Conservation (phyloP, 37 sponge, comb jelly and placozoan species). For the Cladorhizidae sp. region DNA sequence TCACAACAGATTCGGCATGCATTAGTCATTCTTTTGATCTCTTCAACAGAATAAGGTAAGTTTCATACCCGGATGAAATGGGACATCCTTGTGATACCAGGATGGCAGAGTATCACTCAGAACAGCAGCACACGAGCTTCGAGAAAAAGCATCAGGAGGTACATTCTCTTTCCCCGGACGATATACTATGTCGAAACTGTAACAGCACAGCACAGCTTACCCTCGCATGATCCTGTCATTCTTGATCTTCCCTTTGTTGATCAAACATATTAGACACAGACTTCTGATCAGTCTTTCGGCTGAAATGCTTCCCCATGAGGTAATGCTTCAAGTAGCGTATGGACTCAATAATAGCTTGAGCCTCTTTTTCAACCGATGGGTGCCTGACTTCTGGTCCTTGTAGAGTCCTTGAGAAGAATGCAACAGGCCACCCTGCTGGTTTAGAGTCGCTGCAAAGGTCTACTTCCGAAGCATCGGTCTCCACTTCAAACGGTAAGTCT, state of each 20-base stretch:
- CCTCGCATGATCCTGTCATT: conserved; percentile 19
- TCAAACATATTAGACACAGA: conserved; percentile 22
- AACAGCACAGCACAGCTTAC: not conserved
- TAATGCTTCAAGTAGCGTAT: conserved; percentile 16
- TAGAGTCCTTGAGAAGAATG: conserved; percentile 15
- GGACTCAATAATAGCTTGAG: conserved; percentile 3
- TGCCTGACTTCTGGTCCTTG: conserved; percentile 1
- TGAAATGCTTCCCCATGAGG: conserved; percentile 5
- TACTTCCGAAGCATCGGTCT: not conserved
- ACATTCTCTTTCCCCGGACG: conserved; percentile 11
- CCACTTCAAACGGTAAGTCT: not conserved
- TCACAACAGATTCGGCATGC: not conserved
- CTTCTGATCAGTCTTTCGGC: conserved; percentile 1
- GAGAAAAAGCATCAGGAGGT: conserved; percentile 10
- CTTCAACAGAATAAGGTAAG: conserved; percentile 14
- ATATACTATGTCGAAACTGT: conserved; percentile 15
- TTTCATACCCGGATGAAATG: conserved; percentile 3
- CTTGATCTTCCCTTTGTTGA: conserved; percentile 15
- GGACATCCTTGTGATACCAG: conserved; percentile 11
- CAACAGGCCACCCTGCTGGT: conserved; percentile 5
- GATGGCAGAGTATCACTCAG: conserved; percentile 8
- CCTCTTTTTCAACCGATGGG: conserved; percentile 12
- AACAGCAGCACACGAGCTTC: conserved; percentile 6
- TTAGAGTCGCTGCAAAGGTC: too few relatives aligned
- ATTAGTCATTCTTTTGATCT: not conserved